These are phyloP conservation scores for Geothlypis trichas DNA, from an alignment of 2,113 vertebrate genomes.

Conservation along the genomic window DNA sequence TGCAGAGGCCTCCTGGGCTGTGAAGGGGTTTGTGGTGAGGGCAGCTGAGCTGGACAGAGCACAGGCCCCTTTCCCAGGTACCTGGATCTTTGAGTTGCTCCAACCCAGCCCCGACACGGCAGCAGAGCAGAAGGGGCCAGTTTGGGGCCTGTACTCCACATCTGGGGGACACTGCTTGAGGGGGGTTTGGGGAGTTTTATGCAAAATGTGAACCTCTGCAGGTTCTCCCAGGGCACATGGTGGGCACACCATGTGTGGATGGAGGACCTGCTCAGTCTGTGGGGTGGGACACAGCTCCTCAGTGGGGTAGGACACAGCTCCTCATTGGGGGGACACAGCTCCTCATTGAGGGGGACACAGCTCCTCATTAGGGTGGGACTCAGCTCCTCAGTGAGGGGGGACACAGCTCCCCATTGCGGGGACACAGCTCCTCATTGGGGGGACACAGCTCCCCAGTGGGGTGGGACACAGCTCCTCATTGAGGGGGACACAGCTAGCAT, in stretches of 20 bases:
- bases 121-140: background rate
- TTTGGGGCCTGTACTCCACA: background rate
- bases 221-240: background rate
- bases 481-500: no score
- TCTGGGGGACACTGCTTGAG: accelerated
- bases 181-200: background rate
- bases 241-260: background rate
- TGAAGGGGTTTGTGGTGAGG: background rate
- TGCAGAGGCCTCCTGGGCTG: background rate
- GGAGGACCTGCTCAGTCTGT: background rate
- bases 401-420: no score
- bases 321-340: no score
- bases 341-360: no score
- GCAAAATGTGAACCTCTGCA: background rate
- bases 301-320: no score
- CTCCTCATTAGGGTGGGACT: no score
- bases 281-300: background rate
- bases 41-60: background rate
- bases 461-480: no score
- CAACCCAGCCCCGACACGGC: background rate
- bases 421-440: no score
- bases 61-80: background rate
- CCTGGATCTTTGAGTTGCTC: background rate
- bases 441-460: no score
- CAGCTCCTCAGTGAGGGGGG: no score